These are phyloP conservation scores for Schizotus pectinicornis DNA, from an alignment of 2,888 invertebrate species.

Conservation along the genomic window DNA sequence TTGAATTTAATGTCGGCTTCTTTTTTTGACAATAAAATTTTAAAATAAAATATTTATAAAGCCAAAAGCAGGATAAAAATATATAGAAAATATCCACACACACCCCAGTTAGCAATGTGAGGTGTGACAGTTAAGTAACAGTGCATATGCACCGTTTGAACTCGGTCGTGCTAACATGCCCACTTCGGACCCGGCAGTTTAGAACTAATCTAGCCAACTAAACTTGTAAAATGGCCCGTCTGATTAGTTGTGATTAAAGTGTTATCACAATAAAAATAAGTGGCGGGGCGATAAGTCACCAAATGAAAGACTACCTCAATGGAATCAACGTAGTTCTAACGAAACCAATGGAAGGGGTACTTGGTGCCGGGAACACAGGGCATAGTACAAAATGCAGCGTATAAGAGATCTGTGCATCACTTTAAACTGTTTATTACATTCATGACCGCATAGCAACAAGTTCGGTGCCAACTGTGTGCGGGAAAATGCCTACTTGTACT, in stretches of 20 bases:
- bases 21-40: too few species aligned
- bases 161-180: too few species aligned
- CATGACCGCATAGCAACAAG: slow-evolving; percentile 23
- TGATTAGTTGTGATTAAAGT: neutral
- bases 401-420: slow-evolving; percentile 46
- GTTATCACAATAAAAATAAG: slow-evolving; percentile 4
- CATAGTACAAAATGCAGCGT: slow-evolving; percentile 51
- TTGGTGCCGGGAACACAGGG: slow-evolving; percentile 36
- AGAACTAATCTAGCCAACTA: too few species aligned
- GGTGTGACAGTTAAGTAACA: too few species aligned
- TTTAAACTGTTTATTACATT: slow-evolving; percentile 40
- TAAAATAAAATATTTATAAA: too few species aligned
- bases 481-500: slow-evolving; percentile 70
- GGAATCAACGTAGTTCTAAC: slow-evolving; percentile 29
- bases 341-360: slow-evolving; percentile 38
- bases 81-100: too few species aligned
- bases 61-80: too few species aligned
- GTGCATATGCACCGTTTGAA: too few species aligned
- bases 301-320: slow-evolving; percentile 46
- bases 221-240: too few species aligned
- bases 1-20: too few species aligned
- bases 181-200: too few species aligned
- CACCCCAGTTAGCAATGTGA: too few species aligned
- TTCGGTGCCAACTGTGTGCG: neutral
- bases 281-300: neutral